Percentiles rank a stretch among this genome's conserved stretches.
Evolutionary conservation across 2,888 invertebrate genomes (phyloP).

Genomic region (Cabera pusaria): DNA sequence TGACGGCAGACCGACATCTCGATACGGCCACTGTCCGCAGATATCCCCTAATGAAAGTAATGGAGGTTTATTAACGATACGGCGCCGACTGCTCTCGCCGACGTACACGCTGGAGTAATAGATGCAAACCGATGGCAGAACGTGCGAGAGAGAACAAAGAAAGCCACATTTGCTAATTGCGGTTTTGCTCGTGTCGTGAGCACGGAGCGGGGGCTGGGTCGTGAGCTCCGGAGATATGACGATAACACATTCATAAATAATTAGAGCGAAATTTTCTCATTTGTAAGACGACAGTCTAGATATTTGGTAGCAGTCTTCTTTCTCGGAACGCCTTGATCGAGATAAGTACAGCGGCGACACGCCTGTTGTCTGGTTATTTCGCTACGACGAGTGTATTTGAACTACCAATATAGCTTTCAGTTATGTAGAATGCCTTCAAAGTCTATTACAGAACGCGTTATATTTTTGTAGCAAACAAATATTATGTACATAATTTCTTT

Average conservation of each 20-base stretch:
- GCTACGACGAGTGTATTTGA: constrained; percentile 49
- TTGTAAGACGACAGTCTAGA: constrained; percentile 82
- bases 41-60: constrained; percentile 82
- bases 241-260: constrained; percentile 84
- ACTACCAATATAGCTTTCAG: constrained; percentile 29
- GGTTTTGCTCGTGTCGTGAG: constrained; percentile 82
- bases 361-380: constrained; percentile 68
- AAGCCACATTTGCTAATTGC: constrained; percentile 83
- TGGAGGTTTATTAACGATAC: constrained; percentile 79
- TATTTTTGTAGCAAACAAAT: too few relatives aligned
- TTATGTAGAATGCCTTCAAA: constrained; percentile 1
- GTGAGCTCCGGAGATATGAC: constrained; percentile 80
- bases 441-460: not conserved
- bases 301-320: constrained; percentile 77
- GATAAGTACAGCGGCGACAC: constrained; percentile 74
- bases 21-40: constrained; percentile 76
- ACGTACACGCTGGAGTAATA: constrained; percentile 61
- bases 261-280: constrained; percentile 84
- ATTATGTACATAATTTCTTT: too few relatives aligned
- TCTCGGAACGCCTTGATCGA: constrained; percentile 74
- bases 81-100: constrained; percentile 62
- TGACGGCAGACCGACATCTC: constrained; percentile 75
- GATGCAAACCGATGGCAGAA: constrained; percentile 67
- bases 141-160: constrained; percentile 82
- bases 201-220: constrained; percentile 79